Conservation (phyloP, 23 tunicate genomes). For the Corella eumyota region DNA sequence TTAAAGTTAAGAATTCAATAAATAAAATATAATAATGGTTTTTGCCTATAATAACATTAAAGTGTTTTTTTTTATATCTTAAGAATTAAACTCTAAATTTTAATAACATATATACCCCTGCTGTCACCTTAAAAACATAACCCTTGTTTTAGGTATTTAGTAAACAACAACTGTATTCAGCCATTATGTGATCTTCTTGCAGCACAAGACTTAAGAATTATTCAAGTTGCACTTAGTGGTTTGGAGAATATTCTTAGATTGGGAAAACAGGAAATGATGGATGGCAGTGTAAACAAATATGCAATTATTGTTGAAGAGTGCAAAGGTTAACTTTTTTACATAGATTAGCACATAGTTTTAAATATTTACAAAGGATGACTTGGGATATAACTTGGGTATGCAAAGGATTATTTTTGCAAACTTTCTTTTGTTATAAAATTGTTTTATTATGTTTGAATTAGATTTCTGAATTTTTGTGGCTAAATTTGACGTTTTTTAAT, state of each 20-base stretch:
- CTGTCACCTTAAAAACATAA: too few relatives aligned
- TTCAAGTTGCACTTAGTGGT: conserved; percentile 73
- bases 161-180: conserved; percentile 32
- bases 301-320: conserved; percentile 66
- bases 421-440: too few relatives aligned
- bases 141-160: conserved; percentile 64
- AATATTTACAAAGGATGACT: neutral
- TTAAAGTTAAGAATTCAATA: too few relatives aligned
- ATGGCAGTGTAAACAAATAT: conserved; percentile 28
- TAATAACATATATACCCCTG: too few relatives aligned
- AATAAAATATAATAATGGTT: too few relatives aligned
- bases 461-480: too few relatives aligned
- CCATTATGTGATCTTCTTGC: conserved; percentile 76
- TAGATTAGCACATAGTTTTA: neutral
- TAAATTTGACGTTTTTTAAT: too few relatives aligned
- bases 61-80: too few relatives aligned
- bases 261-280: conserved; percentile 38
- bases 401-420: neutral
- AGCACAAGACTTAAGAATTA: conserved; percentile 43
- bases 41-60: too few relatives aligned
- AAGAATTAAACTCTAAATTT: too few relatives aligned
- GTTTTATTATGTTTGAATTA: too few relatives aligned
- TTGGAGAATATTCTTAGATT: conserved; percentile 58
- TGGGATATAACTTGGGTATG: neutral
- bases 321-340: conserved; percentile 15